Conservation (phyloP, 2,113 vertebrate genomes). For the Tonatia bakeri region DNA sequence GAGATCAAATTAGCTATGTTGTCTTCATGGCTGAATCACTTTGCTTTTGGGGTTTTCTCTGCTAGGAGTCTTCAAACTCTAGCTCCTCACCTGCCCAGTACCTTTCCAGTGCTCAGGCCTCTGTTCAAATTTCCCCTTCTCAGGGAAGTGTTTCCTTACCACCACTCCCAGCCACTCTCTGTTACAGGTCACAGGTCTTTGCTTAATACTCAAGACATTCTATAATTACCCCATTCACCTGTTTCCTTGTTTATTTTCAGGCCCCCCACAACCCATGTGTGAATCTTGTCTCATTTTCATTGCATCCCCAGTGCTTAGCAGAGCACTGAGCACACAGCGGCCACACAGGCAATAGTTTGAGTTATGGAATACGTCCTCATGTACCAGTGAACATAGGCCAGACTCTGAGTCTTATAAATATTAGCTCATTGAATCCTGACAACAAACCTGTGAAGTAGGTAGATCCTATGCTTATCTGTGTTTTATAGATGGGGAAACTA, state of each 20-base stretch:
- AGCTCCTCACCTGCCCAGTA: background rate
- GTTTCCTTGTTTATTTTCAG: background rate
- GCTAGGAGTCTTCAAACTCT: background rate
- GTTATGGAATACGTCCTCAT: background rate
- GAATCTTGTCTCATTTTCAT: background rate
- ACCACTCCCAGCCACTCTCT: background rate
- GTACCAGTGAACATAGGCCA: background rate
- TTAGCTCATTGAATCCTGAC: background rate
- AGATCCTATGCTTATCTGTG: background rate
- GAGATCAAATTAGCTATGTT: background rate
- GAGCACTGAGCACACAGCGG: background rate
- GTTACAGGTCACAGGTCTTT: background rate
- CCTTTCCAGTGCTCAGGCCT: background rate
- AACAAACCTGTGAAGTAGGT: background rate
- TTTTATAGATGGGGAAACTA: background rate
- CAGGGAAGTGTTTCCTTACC: background rate
- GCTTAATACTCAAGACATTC: background rate
- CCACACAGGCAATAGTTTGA: background rate
- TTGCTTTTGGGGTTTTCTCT: background rate
- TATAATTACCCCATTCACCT: background rate
- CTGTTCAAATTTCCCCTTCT: background rate
- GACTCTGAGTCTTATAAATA: background rate
- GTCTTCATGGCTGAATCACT: background rate
- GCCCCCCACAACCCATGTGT: rapidly evolving
- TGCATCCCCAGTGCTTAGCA: background rate